Evolutionary conservation across 2,888 invertebrate genomes (phyloP).

Genomic region (Rhagophthalmus giganteus): DNA sequence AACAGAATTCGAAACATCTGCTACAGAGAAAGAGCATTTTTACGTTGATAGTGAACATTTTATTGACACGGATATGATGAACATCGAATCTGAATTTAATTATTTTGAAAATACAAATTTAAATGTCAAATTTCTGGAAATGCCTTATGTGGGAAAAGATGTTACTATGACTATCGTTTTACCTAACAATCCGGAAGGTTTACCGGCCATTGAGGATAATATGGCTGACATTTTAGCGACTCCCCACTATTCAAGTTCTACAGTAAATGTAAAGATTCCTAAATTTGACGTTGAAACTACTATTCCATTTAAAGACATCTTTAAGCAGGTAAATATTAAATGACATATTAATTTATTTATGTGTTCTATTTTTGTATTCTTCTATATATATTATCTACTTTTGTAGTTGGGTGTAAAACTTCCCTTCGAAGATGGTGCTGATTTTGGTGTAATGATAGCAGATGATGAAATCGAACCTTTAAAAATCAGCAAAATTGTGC

Average conservation of each 20-base stretch:
- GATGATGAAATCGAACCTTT: conserved; percentile 12
- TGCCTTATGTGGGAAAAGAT: conserved; percentile 37
- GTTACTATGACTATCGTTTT: conserved; percentile 34
- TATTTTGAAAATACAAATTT: conserved; percentile 43
- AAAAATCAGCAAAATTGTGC: conserved; percentile 13
- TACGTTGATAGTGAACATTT: conserved; percentile 33
- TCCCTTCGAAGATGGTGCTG: conserved; percentile 2
- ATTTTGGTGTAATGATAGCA: conserved; percentile 54
- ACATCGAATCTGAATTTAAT: conserved; percentile 34
- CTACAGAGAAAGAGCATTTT: conserved; percentile 38
- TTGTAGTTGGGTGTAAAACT: conserved; percentile 1
- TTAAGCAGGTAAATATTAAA: conserved; percentile 3
- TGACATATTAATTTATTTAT: too few species aligned
- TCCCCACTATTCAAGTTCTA: too few species aligned
- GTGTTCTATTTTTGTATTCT: too few species aligned
- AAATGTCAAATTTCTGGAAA: conserved; percentile 44
- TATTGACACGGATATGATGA: conserved; percentile 45
- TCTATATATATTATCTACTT: background rate
- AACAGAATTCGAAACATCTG: conserved; percentile 31
- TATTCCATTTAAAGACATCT: background rate
- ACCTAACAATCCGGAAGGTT: conserved; percentile 6
- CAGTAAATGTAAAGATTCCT: conserved; percentile 2
- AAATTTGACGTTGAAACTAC: conserved; percentile 1
- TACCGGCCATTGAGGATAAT: background rate
- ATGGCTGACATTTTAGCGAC: background rate